These are phyloP conservation scores for Heliocidaris erythrogramma DNA, from an alignment of 35 echinoderm and acorn worm genomes.

Conservation along the genomic window DNA sequence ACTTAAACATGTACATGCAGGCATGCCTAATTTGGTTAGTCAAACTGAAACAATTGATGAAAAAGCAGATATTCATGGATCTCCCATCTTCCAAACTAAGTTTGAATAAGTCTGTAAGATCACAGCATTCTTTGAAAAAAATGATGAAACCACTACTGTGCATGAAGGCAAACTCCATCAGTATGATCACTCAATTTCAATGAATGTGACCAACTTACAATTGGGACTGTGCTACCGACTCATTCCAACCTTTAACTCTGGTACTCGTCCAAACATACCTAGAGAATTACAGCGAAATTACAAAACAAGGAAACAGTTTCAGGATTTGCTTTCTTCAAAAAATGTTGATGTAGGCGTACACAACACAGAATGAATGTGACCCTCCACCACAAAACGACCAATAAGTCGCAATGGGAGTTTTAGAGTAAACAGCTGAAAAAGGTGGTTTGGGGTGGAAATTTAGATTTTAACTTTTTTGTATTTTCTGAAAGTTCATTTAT, in stretches of 20 bases:
- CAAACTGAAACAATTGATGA: background rate
- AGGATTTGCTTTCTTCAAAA: no score
- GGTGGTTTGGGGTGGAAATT: no score
- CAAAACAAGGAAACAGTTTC: background rate
- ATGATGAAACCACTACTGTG: background rate
- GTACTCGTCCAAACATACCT: constrained; percentile 69
- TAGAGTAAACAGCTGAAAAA: no score
- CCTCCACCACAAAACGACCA: no score
- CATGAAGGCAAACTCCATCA: background rate
- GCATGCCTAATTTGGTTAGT: background rate
- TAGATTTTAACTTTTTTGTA: no score
- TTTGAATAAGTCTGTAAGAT: background rate
- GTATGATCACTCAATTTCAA: no score
- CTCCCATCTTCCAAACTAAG: background rate
- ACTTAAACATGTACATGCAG: background rate
- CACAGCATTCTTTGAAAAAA: background rate
- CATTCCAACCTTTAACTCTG: constrained; percentile 80
- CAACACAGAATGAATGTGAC: background rate
- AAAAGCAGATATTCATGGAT: background rate
- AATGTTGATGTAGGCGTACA: no score
- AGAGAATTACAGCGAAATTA: constrained; percentile 19
- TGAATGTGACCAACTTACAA: constrained; percentile 62
- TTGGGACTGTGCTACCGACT: constrained; percentile 49
- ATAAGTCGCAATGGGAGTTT: no score
- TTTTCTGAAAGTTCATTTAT: no score